Base-by-base conservation (phyloP, 2,797 vertebrate species). In the Falco peregrinus region DNA sequence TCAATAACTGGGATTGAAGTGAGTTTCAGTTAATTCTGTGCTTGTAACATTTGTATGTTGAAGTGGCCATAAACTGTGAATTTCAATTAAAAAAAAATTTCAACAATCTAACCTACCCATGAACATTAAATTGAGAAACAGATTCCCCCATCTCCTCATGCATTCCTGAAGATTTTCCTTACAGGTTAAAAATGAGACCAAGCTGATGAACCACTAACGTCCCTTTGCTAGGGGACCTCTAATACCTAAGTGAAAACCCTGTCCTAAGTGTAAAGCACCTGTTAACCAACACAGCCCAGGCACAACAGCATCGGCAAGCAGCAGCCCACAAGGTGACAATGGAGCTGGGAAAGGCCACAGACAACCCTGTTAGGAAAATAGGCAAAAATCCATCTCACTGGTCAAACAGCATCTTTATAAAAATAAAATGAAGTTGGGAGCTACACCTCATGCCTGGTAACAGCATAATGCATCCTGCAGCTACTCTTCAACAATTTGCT, bases 321-420 rank as follows among this genome's bases (percentile, higher is more conserved):
- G 69, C 39, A 70, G 48, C 56, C 17, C 22, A 16, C 19, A 19
- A 0, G 60, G 18, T 57, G 31, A 51, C 0, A 0, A 37, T 10
- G 19, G 50, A 82, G 28, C n/a, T 65, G 47, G 28, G 25, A 87
- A 87, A 87, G 24, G 31, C 54, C 87, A 41, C 24, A 65, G 75
- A 86, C 28, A 81, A 65, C 5, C 5, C 24, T 28, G 14, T 28
- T 67, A 45, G 14, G 61, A 11, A 88, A 91, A 77, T 0, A 69
- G 47, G 25, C n/a, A 80, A 65, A 94, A 86, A 61, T 47, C 16
- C 33, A 50, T 51, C 51, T 84, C 33, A 43, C 7, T 68, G n/a
- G 31, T n/a, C 53, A 43, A 93, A 75, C 6, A 50, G 8, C 15
- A 51, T 43, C 53, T 75, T 90, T 47, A 61, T 31, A 63, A 68